Evolutionary conservation across 2,113 vertebrate genomes (phyloP), one percentile per base, ranked within the genome.

Genomic region (Oncorhynchus gorbuscha): DNA sequence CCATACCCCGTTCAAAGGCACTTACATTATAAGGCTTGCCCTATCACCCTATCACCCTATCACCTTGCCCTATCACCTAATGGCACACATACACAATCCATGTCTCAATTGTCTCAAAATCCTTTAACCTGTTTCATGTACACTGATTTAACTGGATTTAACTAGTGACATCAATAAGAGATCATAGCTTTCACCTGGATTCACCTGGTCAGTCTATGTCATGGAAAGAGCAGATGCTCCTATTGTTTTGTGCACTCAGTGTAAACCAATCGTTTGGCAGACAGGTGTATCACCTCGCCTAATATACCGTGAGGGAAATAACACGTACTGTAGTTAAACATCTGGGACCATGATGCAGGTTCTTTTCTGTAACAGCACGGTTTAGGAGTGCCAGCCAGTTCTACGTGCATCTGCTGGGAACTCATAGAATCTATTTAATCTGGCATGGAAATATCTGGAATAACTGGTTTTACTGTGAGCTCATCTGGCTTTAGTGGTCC

Each of bases 401-500:
- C 9, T 24, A 22, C 32, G n/a, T 73, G 58, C 18, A 30, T 73
- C 45, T 49, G 58, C 30, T 35, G 58, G 58, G 58, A 73, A 73
- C 30, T 49, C 74, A 49, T 1, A 76, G 22, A 69, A 76, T 77
- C 76, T 84, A 78, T 87, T 87, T 81, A 16, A 77, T 82, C 73
- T 88, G 82, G 78, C 80, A 73, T 59, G 9, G 62, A 72, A 76
- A 77, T 72, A 35, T 64, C n/a, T 72, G 62, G 69, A 83, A 77
- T 84, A 78, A 76, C 71, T 48, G 67, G 35, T 65, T 39, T 76
- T 69, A 48, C 67, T 62, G 71, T 85, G 85, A 83, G 71, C 80
- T 84, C 81, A 85, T 76, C 49, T 67, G 67, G 55, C 67, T 71
- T 72, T 72, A 71, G 35, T 71, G 59, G 48, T 76, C 76, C 65